Conservation (phyloP, 2,113 vertebrate species). For the Helogale parvula region DNA sequence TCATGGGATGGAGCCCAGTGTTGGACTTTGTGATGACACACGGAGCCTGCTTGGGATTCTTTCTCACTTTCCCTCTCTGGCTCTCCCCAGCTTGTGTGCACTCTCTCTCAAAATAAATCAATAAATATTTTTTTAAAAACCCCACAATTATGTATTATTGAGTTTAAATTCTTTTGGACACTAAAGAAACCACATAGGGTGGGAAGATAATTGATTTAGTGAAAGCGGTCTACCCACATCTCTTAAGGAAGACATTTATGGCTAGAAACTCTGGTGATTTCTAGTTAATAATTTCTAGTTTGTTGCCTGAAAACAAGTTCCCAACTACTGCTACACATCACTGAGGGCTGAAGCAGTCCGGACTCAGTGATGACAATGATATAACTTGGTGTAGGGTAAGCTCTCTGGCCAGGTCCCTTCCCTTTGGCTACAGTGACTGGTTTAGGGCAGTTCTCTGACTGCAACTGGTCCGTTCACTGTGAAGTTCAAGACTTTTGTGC, state of each 20-base stretch:
- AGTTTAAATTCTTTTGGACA: not conserved
- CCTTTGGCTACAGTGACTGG: not conserved
- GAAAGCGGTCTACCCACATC: not conserved
- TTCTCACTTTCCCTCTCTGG: no score
- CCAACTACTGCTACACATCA: no score
- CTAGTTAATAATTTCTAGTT: not conserved
- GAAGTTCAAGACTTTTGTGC: not conserved
- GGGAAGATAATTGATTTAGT: not conserved
- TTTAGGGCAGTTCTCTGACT: not conserved
- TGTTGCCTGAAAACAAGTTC: not conserved
- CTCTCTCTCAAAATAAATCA: no score
- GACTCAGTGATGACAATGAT: not conserved
- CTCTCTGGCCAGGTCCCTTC: not conserved
- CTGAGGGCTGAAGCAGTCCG: not conserved
- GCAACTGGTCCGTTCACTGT: not conserved
- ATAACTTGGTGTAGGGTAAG: not conserved
- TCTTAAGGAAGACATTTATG: not conserved
- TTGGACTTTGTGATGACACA: no score
- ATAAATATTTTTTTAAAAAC: no score
- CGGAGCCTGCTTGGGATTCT: no score
- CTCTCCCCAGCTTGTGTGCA: no score
- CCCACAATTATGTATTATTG: not conserved
- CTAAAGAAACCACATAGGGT: not conserved
- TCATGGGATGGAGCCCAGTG: no score
- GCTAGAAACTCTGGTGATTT: not conserved